Evolutionary conservation across 2,888 invertebrate genomes (phyloP).

Genomic region (Athetis lepigone): DNA sequence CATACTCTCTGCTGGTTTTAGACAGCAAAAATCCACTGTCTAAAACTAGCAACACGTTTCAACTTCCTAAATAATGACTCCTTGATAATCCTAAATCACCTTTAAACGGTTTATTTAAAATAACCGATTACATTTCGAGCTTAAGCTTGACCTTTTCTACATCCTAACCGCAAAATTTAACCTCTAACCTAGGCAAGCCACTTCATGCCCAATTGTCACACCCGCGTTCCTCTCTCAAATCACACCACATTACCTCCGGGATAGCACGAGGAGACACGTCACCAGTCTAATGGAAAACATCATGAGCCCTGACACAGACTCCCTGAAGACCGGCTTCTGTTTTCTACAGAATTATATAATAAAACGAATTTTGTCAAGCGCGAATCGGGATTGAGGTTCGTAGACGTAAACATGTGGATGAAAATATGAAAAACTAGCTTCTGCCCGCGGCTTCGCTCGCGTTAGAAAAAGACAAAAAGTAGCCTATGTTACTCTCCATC

Average conservation of each 20-base stretch:
- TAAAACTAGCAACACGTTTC: no score
- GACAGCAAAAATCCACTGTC: no score
- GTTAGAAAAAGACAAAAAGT: no score
- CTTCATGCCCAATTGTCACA: background rate
- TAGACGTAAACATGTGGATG: background rate
- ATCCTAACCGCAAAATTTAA: background rate
- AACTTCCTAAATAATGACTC: no score
- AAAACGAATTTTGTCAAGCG: slow-evolving; percentile 47
- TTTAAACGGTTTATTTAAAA: no score
- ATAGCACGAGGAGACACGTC: slow-evolving; percentile 74
- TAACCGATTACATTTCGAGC: no score
- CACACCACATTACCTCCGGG: slow-evolving; percentile 64
- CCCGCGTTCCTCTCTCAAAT: slow-evolving; percentile 39
- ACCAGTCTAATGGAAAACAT: slow-evolving; percentile 82
- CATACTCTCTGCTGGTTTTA: no score
- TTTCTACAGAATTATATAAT: slow-evolving; percentile 69
- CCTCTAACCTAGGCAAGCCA: background rate
- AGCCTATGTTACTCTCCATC: no score
- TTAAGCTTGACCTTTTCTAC: no score
- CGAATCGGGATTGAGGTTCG: slow-evolving; percentile 1
- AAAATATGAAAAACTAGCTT: background rate
- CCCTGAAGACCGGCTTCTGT: slow-evolving; percentile 65
- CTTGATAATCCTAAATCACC: no score
- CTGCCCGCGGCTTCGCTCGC: no score
- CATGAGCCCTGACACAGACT: slow-evolving; percentile 75